These are phyloP conservation scores for Koerneria pararmatus DNA, from an alignment of 2,888 invertebrate genomes.

Conservation along the genomic window DNA sequence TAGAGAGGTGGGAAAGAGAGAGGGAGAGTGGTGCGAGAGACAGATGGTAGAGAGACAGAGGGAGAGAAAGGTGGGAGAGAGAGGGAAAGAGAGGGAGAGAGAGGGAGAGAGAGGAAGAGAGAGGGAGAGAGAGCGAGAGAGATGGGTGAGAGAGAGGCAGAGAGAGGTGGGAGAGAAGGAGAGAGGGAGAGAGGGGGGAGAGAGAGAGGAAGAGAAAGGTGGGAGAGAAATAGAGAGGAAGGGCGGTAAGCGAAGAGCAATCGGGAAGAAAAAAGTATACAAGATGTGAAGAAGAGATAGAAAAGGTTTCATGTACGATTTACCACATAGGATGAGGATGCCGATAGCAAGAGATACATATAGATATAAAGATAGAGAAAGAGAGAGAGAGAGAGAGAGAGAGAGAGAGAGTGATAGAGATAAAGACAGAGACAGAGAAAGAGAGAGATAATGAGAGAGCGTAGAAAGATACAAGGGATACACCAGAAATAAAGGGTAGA, in stretches of 20 bases:
- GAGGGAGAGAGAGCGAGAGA: constrained; percentile 6
- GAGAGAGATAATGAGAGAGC: constrained; percentile 4
- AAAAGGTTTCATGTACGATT: not conserved
- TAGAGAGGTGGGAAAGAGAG: not conserved
- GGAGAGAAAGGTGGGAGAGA: not conserved
- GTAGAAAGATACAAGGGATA: too few species aligned
- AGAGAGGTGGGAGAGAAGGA: not conserved
- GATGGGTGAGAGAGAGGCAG: too few species aligned
- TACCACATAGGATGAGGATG: too few species aligned
- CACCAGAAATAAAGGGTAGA: too few species aligned
- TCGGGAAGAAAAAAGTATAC: not conserved
- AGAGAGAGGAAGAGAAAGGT: constrained; percentile 8
- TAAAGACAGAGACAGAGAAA: constrained; percentile 12
- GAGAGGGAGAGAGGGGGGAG: constrained; percentile 17
- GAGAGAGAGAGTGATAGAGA: constrained; percentile 1
- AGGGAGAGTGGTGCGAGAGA: not conserved
- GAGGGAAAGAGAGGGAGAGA: not conserved
- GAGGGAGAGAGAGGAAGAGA: not conserved
- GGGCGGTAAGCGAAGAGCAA: not conserved
- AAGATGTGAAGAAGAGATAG: not conserved
- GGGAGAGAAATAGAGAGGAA: constrained; percentile 8
- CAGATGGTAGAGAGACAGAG: too few species aligned
- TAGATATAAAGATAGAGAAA: not conserved
- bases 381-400: not conserved
- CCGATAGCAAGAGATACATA: not conserved